Conservation (phyloP, 2,888 invertebrate species). For the Teinopalpus imperialis region DNA sequence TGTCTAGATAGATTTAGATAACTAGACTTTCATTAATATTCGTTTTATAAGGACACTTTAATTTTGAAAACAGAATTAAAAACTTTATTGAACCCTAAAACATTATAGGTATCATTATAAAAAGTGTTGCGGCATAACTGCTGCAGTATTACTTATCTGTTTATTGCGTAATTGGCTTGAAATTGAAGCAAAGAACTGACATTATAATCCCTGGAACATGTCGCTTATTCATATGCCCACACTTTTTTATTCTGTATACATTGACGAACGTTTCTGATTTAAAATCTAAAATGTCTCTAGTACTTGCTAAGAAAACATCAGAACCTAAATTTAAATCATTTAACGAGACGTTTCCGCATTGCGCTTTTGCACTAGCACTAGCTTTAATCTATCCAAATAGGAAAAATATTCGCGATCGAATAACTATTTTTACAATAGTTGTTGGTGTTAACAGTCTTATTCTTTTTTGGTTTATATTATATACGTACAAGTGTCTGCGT, state of each 20-base stretch:
- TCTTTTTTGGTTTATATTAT: constrained; percentile 52
- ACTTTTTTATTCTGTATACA: background rate
- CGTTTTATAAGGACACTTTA: no score
- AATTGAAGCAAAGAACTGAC: constrained; percentile 34
- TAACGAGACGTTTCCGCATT: constrained; percentile 51
- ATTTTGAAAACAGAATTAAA: no score
- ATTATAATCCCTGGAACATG: constrained; percentile 25
- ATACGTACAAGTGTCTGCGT: constrained; percentile 46
- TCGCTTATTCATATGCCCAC: background rate
- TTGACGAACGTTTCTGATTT: background rate
- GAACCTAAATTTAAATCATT: constrained; percentile 49
- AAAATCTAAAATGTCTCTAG: constrained; percentile 9
- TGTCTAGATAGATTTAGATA: no score
- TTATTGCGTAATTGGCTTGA: constrained; percentile 37
- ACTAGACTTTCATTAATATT: no score
- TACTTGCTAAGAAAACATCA: background rate
- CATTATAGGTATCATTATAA: background rate
- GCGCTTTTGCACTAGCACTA: constrained; percentile 52
- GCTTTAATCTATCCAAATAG: constrained; percentile 57
- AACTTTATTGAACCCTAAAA: constrained; percentile 29
- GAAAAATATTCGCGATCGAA: constrained; percentile 39
- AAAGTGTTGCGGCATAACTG: constrained; percentile 19
- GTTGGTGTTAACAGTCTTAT: constrained; percentile 41
- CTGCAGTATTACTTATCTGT: constrained; percentile 9
- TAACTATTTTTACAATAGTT: constrained; percentile 34